Evolutionary conservation across 53 echinoderm and acorn worm species (phyloP).

Genomic region (Luidia sarsii): DNA sequence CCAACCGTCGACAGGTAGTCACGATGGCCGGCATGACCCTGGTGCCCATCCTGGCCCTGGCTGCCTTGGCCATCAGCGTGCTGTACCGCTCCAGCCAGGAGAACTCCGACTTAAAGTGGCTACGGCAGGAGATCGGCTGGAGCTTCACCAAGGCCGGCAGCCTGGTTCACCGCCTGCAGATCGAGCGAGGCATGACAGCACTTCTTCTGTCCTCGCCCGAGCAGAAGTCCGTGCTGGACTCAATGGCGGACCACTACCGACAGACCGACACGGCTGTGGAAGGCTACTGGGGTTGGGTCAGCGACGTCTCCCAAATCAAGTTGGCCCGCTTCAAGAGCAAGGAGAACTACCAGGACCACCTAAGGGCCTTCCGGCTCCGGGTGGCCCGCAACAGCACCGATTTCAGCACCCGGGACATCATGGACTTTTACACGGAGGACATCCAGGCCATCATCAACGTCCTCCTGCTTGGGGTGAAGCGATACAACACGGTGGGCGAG

Average conservation of each 20-base stretch:
- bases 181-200: slow-evolving; percentile 42
- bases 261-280: slow-evolving; percentile 35
- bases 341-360: slow-evolving; percentile 10
- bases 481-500: not conserved
- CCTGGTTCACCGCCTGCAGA: slow-evolving; percentile 38
- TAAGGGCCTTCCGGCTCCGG: slow-evolving; percentile 1
- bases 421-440: slow-evolving; percentile 26
- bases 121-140: not conserved
- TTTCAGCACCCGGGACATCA: not conserved
- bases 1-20: not conserved
- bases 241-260: slow-evolving; percentile 15
- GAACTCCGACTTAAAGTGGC: not conserved
- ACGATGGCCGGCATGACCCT: slow-evolving; percentile 25
- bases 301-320: not conserved
- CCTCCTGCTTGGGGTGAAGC: not conserved
- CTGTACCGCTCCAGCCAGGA: not conserved
- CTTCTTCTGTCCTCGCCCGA: not conserved
- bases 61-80: not conserved
- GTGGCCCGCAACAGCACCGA: not conserved
- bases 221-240: too few species aligned
- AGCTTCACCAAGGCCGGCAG: slow-evolving; percentile 24
- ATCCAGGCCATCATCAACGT: slow-evolving; percentile 17
- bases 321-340: slow-evolving; percentile 14
- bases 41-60: slow-evolving; percentile 9
- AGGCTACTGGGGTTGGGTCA: not conserved